phyloP scores from a whole-genome alignment of 1,140 invertebrate species.

The Ostrea denselamellosa region DNA sequence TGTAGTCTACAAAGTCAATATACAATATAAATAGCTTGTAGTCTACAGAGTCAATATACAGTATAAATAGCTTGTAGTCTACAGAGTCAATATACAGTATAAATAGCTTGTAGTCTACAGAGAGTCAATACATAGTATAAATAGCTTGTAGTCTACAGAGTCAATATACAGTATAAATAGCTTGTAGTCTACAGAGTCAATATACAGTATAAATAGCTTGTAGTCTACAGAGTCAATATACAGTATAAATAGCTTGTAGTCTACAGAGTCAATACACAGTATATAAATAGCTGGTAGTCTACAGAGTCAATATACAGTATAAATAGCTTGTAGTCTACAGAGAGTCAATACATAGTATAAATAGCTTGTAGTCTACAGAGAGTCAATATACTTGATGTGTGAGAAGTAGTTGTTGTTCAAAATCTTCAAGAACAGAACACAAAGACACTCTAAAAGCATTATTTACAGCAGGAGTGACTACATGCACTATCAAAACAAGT shows the following conservation, averaged over 20 bases:
- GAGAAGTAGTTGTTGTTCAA: no score
- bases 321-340: background rate
- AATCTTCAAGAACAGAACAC: no score
- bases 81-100: background rate
- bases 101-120: background rate
- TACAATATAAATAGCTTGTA: background rate
- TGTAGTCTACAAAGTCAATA: background rate
- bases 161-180: background rate
- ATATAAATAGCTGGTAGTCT: background rate
- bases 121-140: conserved; percentile 8
- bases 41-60: conserved; percentile 5
- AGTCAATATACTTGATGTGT: no score
- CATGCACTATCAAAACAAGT: no score
- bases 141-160: background rate
- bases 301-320: background rate
- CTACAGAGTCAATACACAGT: background rate
- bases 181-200: background rate
- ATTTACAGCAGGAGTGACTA: no score
- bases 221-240: background rate
- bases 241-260: background rate
- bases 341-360: conserved; percentile 8
- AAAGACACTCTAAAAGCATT: no score
- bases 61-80: background rate
- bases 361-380: background rate
- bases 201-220: background rate